These are phyloP conservation scores for Ranitomeya variabilis DNA, from an alignment of 2,113 vertebrate species.

Conservation along the genomic window DNA sequence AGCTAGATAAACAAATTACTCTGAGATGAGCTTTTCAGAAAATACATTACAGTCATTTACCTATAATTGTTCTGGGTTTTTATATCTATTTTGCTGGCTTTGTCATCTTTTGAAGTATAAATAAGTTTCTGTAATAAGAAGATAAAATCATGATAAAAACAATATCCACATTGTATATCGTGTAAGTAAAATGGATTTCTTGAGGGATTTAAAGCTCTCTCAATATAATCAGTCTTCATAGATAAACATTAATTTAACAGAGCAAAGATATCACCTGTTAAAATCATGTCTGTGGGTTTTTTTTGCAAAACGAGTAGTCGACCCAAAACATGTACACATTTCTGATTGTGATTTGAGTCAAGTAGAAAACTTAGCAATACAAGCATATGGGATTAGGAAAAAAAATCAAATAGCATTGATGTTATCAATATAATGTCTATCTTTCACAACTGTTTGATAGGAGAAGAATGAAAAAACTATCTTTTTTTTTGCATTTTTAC, in stretches of 20 bases:
- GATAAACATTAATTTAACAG: conserved; percentile 6
- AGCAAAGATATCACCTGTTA: background rate
- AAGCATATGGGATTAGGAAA: no score
- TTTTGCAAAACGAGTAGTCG: background rate
- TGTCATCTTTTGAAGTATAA: conserved; percentile 67
- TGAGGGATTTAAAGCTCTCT: background rate
- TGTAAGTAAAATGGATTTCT: conserved; percentile 58
- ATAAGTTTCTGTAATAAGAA: conserved; percentile 64
- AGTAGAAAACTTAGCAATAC: no score
- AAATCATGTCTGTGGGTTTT: background rate
- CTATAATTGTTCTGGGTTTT: conserved; percentile 65
- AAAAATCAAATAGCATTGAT: no score
- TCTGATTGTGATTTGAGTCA: no score
- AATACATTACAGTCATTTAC: conserved; percentile 69
- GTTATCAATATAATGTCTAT: no score
- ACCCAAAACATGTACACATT: background rate
- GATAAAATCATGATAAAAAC: conserved; percentile 65
- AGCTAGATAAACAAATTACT: conserved; percentile 68
- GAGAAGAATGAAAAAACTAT: no score
- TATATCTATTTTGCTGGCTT: conserved; percentile 56
- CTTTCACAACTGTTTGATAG: no score
- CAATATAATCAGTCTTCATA: background rate
- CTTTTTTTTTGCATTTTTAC: no score
- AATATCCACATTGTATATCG: conserved; percentile 63
- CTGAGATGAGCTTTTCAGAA: conserved; percentile 63